These are phyloP conservation scores for Nannoperca australis DNA, from an alignment of 2,797 vertebrate genomes.

Conservation along the genomic window DNA sequence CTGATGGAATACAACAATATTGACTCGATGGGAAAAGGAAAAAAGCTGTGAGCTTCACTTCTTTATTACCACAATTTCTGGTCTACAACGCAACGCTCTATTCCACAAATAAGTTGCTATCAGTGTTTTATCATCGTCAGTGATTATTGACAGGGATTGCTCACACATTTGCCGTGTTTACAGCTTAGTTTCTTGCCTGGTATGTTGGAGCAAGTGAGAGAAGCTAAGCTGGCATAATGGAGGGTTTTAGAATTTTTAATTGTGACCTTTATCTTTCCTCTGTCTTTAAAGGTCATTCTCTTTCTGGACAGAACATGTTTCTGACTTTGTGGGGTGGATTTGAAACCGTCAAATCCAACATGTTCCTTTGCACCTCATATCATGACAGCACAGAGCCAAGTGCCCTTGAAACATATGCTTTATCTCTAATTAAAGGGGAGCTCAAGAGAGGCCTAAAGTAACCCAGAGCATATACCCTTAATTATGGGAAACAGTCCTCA, in stretches of 20 bases:
- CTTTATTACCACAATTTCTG: neutral
- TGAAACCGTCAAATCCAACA: constrained; percentile 51
- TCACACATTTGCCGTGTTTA: constrained; percentile 2
- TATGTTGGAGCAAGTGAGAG: constrained; percentile 9
- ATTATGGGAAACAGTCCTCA: constrained; percentile 21
- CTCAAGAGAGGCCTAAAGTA: constrained; percentile 29
- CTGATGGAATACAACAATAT: neutral
- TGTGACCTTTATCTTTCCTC: constrained; percentile 56
- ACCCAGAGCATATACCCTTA: constrained; percentile 33
- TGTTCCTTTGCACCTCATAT: constrained; percentile 37
- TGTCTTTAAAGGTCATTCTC: constrained; percentile 64
- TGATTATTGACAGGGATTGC: neutral
- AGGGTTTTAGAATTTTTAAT: constrained; percentile 39
- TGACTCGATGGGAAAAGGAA: neutral
- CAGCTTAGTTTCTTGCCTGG: neutral
- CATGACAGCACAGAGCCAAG: constrained; percentile 39
- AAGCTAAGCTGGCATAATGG: constrained; percentile 18
- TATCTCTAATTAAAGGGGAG: constrained; percentile 56
- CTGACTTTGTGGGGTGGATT: constrained; percentile 36
- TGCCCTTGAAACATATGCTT: constrained; percentile 74
- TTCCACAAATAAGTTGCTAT: constrained; percentile 8
- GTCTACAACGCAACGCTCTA: neutral
- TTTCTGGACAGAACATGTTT: constrained; percentile 43
- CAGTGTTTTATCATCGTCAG: constrained; percentile 16
- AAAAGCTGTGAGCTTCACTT: neutral